A percentile compares a stretch with the other conserved stretches of the same genome.
Conservation (phyloP, 2,888 invertebrate genomes). For the Listrodromus nycthemerus region DNA sequence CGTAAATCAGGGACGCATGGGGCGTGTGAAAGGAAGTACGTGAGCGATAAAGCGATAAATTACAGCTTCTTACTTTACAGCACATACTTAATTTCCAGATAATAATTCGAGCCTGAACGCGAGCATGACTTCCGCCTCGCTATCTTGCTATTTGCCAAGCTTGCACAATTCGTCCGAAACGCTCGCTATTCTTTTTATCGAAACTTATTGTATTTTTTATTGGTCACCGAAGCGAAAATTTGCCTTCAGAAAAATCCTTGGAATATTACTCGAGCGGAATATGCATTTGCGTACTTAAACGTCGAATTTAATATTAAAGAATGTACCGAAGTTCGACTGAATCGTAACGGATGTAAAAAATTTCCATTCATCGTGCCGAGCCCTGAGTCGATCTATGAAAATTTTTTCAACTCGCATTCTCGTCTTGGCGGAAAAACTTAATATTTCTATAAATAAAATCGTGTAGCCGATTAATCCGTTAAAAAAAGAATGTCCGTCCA, state of each 20-base stretch:
- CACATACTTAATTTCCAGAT: constrained; percentile 1
- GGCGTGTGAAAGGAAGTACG: neutral
- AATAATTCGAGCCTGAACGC: neutral
- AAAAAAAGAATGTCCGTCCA: neutral
- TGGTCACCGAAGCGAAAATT: neutral
- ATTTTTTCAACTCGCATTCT: neutral
- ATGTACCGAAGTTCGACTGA: too few species aligned
- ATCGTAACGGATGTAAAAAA: too few species aligned
- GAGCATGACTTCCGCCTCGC: neutral
- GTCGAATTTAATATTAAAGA: too few species aligned
- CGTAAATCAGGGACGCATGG: neutral
- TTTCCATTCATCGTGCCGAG: too few species aligned
- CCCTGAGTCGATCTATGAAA: neutral
- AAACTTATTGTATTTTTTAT: neutral
- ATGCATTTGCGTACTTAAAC: neutral
- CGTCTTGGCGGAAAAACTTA: neutral
- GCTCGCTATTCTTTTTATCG: neutral
- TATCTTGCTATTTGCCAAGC: neutral
- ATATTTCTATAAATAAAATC: neutral
- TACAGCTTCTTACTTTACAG: neutral
- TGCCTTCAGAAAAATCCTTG: neutral
- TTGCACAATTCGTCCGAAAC: neutral
- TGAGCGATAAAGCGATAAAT: constrained; percentile 2
- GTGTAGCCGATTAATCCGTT: neutral
- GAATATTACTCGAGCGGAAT: neutral